Evolutionary conservation across 2,888 invertebrate species (phyloP).

Genomic region (Hetaerina titia): DNA sequence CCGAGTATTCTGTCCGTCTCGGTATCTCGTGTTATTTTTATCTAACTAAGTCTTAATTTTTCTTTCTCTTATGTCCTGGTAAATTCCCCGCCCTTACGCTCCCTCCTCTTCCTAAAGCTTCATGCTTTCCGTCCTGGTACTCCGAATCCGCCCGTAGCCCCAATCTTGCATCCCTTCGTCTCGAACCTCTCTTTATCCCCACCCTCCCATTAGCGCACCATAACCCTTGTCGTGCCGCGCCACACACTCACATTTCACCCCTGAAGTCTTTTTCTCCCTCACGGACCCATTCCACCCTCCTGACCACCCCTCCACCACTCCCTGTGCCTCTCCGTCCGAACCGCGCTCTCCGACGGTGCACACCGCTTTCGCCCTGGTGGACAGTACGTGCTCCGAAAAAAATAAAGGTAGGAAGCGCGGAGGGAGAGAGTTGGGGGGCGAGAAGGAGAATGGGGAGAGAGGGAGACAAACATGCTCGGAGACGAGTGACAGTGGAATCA

Average conservation of each 20-base stretch:
- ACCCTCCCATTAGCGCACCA: too few species aligned
- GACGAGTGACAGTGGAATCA: constrained; percentile 35
- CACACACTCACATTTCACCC: not conserved
- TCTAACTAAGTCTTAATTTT: not conserved
- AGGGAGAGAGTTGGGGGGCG: not conserved
- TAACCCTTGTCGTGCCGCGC: not conserved
- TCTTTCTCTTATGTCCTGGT: not conserved
- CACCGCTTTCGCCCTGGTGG: not conserved
- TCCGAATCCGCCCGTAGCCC: too few species aligned
- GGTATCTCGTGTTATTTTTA: not conserved
- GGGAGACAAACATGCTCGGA: not conserved
- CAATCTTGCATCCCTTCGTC: too few species aligned
- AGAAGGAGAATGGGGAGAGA: not conserved
- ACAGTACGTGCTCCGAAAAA: not conserved
- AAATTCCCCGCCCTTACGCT: not conserved
- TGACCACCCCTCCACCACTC: not conserved
- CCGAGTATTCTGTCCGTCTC: not conserved
- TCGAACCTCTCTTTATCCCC: not conserved
- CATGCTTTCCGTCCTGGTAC: too few species aligned
- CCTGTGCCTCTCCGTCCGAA: not conserved
- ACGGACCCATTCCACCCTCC: not conserved
- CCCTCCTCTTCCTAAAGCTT: not conserved
- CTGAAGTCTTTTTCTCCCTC: not conserved
- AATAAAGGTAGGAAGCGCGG: not conserved
- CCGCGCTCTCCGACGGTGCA: not conserved